These are phyloP conservation scores for Pseudochirops cupreus DNA, from an alignment of 2,797 vertebrate genomes.

Conservation along the genomic window DNA sequence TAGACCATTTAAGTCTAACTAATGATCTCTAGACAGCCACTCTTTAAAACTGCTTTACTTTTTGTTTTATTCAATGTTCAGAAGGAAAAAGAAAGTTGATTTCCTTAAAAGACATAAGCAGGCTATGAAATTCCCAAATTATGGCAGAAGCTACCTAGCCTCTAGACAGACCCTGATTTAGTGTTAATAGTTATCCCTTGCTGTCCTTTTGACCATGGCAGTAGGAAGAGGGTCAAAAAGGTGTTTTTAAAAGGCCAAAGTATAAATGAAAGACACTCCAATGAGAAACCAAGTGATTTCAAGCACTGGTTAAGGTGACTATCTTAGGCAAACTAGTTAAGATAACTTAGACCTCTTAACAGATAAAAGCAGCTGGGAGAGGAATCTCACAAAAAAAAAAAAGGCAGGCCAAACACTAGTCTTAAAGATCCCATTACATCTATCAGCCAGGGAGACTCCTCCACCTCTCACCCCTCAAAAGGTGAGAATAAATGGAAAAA, in stretches of 20 bases:
- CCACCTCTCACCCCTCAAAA: background rate
- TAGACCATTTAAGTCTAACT: background rate
- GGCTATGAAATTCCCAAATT: slow-evolving; percentile 5
- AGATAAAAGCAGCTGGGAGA: background rate
- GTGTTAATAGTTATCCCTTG: background rate
- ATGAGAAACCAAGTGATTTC: background rate
- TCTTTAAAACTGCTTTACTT: slow-evolving; percentile 18
- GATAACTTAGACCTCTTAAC: background rate
- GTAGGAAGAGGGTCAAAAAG: background rate
- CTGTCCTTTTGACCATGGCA: background rate
- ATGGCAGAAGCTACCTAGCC: background rate
- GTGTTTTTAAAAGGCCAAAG: slow-evolving; percentile 11
- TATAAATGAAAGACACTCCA: background rate
- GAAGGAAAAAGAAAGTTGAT: slow-evolving; percentile 7
- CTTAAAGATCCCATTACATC: background rate
- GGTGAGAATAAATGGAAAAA: background rate
- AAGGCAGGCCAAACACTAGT: background rate
- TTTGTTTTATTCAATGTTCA: slow-evolving; percentile 26
- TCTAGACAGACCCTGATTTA: background rate
- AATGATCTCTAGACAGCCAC: background rate
- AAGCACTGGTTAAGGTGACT: background rate
- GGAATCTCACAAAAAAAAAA: background rate
- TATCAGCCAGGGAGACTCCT: background rate
- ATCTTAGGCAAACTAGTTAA: background rate
- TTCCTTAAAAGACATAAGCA: background rate